Base-by-base conservation (phyloP, 1,140 invertebrate genomes). In the Leptinotarsa defecta region DNA sequence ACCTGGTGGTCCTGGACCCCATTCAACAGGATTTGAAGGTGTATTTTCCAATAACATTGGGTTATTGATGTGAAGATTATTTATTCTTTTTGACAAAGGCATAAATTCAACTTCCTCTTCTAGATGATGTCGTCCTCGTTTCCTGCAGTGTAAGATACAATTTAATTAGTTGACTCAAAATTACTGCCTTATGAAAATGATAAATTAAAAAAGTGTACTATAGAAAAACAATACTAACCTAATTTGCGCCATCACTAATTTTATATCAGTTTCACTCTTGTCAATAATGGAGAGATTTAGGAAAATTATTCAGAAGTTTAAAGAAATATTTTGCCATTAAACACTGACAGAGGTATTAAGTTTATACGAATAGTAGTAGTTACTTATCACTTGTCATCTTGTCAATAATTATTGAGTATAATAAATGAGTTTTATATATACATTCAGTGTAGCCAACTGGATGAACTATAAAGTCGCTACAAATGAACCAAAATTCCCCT, bases 61-160 rank as follows among this genome's bases (percentile, higher is more conserved):
- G 61, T 85, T 85, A 77, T 92, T 92, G 63, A 94, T 90, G 79
- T 93, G 92, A n/a, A 94, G 86, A 85, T 94, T 93, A 79, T 93
- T 94, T 75, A 93, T 93, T 80, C 92, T 87, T 85, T 94, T 94
- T 24, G 92, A 93, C 43, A 94, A 82, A 65, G 92, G 92, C 88
- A 92, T 92, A 81, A 93, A 93, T 81, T 94, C 92, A 79, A 90
- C 90, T 57, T 87, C 71, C 78, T 92, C 92, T 85, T 92, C 91
- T 34, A 86, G 81, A 61, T 77, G 73, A 68, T 85, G 86, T 61
- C 91, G 87, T 3, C 88, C 87, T 78, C 92, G 87, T 87, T 93
- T 93, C 79, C 91, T 93, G 82, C 79, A 87, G 82, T 71, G 48
- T 43, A 75, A 77, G 4, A 43, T 11, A 43, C 8, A 34, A 8